Percentiles rank a stretch among this genome's conserved stretches.
These are phyloP conservation scores for Mionectes macconnelli DNA, from an alignment of 2,113 vertebrate species.

Conservation along the genomic window DNA sequence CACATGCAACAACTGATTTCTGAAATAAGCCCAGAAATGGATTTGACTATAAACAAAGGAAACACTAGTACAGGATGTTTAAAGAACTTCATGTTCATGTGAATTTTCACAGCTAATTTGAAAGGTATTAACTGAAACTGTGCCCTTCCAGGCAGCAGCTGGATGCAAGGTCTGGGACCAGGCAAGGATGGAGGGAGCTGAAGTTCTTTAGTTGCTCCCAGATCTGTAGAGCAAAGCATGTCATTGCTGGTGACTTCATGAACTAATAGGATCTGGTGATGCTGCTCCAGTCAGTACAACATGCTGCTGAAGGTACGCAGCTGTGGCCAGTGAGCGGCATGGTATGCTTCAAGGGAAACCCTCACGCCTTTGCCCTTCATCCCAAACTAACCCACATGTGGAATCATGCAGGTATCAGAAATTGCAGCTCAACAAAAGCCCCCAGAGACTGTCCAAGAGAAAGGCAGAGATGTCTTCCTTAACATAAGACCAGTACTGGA, in stretches of 20 bases:
- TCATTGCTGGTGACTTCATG: background rate
- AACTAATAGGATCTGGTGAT: background rate
- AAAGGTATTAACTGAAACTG: background rate
- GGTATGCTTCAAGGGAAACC: background rate
- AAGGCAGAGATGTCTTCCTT: background rate
- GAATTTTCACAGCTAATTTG: background rate
- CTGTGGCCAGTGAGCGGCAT: accelerated
- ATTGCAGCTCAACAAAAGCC: accelerated
- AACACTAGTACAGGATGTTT: background rate
- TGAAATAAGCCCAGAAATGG: background rate
- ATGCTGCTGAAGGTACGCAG: background rate
- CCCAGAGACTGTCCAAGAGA: background rate
- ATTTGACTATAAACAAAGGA: background rate
- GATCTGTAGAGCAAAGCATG: background rate
- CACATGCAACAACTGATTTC: background rate
- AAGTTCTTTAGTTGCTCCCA: background rate
- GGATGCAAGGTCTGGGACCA: background rate
- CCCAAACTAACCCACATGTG: background rate
- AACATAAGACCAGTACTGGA: accelerated
- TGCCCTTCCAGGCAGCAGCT: background rate
- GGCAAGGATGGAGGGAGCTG: background rate
- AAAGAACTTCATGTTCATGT: background rate
- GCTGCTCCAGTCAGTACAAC: background rate
- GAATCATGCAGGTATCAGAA: background rate
- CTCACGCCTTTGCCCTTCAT: background rate